Evolutionary conservation across 2,888 invertebrate species (phyloP).

Genomic region (Cantharis rustica): DNA sequence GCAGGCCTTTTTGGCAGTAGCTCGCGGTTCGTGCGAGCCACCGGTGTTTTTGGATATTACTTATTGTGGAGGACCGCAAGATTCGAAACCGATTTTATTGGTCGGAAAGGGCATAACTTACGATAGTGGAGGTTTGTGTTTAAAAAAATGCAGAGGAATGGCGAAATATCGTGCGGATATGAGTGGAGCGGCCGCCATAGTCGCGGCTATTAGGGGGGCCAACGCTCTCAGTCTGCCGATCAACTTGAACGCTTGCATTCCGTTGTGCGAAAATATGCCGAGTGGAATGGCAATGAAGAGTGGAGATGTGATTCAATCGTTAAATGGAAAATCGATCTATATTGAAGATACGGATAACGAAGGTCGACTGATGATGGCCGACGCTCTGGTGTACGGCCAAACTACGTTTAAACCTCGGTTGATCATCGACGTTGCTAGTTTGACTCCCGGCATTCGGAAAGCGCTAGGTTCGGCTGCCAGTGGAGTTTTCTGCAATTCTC

Average conservation of each 20-base stretch:
- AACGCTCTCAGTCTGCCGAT: constrained; percentile 61
- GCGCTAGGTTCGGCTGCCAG: constrained; percentile 61
- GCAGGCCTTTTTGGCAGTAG: constrained; percentile 69
- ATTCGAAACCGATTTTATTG: constrained; percentile 64
- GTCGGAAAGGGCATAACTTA: constrained; percentile 71
- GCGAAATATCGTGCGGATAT: constrained; percentile 60
- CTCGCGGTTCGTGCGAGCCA: constrained; percentile 69
- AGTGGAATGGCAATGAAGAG: constrained; percentile 66
- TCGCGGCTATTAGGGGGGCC: constrained; percentile 60
- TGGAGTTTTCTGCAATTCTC: constrained; percentile 62
- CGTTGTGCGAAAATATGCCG: constrained; percentile 58
- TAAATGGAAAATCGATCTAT: constrained; percentile 67
- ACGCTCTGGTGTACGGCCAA: constrained; percentile 54
- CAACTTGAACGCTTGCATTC: constrained; percentile 58
- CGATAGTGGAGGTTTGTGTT: constrained; percentile 57
- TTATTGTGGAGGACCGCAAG: constrained; percentile 60
- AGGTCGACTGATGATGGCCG: constrained; percentile 52
- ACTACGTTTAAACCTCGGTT: constrained; percentile 61
- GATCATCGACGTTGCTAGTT: constrained; percentile 72
- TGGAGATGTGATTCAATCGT: constrained; percentile 55
- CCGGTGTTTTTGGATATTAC: constrained; percentile 68
- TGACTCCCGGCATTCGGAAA: constrained; percentile 63
- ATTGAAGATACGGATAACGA: constrained; percentile 67
- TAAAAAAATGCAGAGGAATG: constrained; percentile 53
- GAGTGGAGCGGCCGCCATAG: constrained; percentile 66